Evolutionary conservation across 2,113 vertebrate genomes (phyloP).

Genomic region (Fulmarus glacialis): DNA sequence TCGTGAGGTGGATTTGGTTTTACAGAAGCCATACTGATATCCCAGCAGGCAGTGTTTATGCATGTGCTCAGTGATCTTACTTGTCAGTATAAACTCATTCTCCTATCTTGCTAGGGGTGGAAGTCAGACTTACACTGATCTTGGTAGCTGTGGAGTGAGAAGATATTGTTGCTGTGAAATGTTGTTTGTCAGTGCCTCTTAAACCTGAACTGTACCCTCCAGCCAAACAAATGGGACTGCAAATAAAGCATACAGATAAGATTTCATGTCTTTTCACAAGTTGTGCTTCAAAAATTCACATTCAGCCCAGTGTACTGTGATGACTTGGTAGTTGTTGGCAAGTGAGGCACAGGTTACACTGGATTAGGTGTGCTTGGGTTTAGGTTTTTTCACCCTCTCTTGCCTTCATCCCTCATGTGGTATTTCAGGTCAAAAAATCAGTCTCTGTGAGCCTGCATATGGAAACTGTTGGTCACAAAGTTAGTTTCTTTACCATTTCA

Average conservation of each 20-base stretch:
- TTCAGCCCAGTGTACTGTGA: not conserved
- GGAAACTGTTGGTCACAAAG: not conserved
- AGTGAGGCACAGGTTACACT: not conserved
- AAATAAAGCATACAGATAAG: not conserved
- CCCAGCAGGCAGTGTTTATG: not conserved
- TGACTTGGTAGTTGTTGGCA: not conserved
- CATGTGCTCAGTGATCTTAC: not conserved
- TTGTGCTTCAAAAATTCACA: not conserved
- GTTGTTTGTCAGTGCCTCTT: not conserved
- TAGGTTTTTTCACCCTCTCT: not conserved
- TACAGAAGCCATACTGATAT: not conserved
- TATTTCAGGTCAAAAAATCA: rapidly evolving
- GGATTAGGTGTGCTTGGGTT: rapidly evolving
- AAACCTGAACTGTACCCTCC: not conserved
- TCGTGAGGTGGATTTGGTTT: not conserved
- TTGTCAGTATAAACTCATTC: not conserved
- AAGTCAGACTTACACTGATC: not conserved
- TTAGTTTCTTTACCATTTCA: not conserved
- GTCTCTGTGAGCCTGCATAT: not conserved
- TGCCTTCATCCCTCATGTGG: not conserved
- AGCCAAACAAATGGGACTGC: not conserved
- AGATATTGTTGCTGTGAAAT: not conserved
- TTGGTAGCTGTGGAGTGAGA: not conserved
- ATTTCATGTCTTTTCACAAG: not conserved
- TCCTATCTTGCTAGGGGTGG: not conserved